Percentiles rank a stretch among this genome's conserved stretches.
These are phyloP conservation scores for Bergia sp. DNA, from an alignment of 92 coral and sea anemone species.

Conservation along the genomic window DNA sequence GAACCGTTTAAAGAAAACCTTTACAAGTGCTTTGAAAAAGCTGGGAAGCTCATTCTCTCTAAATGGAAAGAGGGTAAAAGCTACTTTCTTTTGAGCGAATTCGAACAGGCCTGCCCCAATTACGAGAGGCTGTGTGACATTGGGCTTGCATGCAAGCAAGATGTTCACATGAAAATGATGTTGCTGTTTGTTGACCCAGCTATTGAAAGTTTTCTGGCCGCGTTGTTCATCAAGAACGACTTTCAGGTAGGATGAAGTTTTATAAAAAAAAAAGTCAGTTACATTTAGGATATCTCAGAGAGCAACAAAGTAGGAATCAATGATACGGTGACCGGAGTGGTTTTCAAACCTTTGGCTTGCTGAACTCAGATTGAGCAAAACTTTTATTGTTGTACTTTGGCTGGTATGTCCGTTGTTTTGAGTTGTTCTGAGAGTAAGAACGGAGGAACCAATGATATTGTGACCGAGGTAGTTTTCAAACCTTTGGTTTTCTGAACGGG, in stretches of 20 bases:
- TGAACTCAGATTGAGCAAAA: not conserved
- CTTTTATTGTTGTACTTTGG: not conserved
- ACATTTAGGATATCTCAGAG: not conserved
- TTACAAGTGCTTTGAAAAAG: conserved; percentile 19
- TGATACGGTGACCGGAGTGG: not conserved
- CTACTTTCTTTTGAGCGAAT: not conserved
- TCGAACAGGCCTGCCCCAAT: conserved; percentile 3
- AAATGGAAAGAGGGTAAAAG: conserved; percentile 10
- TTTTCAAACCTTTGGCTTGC: not conserved
- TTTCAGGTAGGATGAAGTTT: not conserved
- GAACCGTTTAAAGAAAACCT: conserved; percentile 12
- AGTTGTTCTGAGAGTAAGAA: not conserved
- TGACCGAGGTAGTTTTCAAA: not conserved
- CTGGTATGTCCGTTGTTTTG: not conserved
- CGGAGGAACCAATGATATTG: no score
- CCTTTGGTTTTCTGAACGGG: not conserved
- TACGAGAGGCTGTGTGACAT: conserved; percentile 26
- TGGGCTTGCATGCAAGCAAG: conserved; percentile 31
- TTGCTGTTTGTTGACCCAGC: conserved; percentile 29
- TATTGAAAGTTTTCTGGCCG: conserved; percentile 23
- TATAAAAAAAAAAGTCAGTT: not conserved
- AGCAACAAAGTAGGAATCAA: not conserved
- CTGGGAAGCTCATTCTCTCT: conserved; percentile 28
- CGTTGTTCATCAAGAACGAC: conserved; percentile 4
- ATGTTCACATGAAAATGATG: conserved; percentile 17